A percentile compares a stretch with the other conserved stretches of the same genome.
Evolutionary conservation across 2,113 vertebrate species (phyloP).

Genomic region (Hippopotamus amphibius): DNA sequence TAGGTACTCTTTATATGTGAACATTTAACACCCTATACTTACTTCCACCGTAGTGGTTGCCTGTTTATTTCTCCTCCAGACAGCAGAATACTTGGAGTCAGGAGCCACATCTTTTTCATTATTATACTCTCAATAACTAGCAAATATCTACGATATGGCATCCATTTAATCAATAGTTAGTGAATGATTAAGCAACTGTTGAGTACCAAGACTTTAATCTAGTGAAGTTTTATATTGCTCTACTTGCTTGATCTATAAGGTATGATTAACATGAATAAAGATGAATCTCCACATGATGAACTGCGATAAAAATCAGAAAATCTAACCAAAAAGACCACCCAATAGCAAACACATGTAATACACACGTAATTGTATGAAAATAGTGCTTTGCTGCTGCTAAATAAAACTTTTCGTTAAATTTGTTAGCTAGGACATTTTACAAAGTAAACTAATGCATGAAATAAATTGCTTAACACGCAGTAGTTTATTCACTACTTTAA

Average conservation of each 20-base stretch:
- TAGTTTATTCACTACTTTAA: slow-evolving; percentile 41
- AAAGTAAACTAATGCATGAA: slow-evolving; percentile 50
- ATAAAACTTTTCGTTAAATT: slow-evolving; percentile 17
- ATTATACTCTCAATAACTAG: neutral
- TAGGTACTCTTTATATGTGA: neutral
- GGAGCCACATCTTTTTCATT: neutral
- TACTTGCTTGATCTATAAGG: slow-evolving; percentile 48
- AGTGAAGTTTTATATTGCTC: neutral
- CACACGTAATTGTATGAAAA: neutral
- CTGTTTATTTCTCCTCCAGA: neutral
- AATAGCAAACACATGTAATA: neutral
- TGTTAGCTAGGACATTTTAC: slow-evolving; percentile 31
- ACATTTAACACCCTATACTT: neutral
- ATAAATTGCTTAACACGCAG: neutral
- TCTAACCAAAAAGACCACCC: slow-evolving; percentile 3
- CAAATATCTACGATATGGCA: slow-evolving; percentile 17
- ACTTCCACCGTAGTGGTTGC: neutral
- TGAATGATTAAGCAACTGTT: slow-evolving; percentile 10
- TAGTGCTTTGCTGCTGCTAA: neutral
- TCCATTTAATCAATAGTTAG: slow-evolving; percentile 12
- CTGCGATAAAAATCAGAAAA: slow-evolving; percentile 33
- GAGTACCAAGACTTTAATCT: neutral
- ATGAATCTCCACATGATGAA: slow-evolving; percentile 32
- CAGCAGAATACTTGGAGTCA: neutral
- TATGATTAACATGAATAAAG: slow-evolving; percentile 14